Percentiles rank a stretch among this genome's conserved stretches.
Evolutionary conservation across 1,140 invertebrate genomes (phyloP).

Genomic region (Cotesia chilonis): DNA sequence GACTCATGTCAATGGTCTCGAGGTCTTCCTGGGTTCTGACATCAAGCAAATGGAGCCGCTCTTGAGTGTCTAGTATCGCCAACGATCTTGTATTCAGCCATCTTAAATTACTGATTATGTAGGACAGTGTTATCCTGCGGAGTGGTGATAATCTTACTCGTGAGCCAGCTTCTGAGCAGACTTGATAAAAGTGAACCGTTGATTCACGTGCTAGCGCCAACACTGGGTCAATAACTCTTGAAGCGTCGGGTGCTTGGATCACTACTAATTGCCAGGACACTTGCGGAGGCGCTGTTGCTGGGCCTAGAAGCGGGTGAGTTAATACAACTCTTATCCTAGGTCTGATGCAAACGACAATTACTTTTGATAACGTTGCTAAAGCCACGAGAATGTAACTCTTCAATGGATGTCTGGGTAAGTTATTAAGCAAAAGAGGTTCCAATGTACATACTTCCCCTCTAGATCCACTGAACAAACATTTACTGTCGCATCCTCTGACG

Average conservation of each 20-base stretch:
- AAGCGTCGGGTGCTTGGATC: slow-evolving; percentile 79
- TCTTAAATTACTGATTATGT: slow-evolving; percentile 77
- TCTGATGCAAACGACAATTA: slow-evolving; percentile 85
- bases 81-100: slow-evolving; percentile 91
- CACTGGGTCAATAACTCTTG: slow-evolving; percentile 82
- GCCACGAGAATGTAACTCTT: slow-evolving; percentile 84
- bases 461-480: slow-evolving; percentile 92
- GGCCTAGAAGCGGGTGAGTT: slow-evolving; percentile 71
- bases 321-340: slow-evolving; percentile 78
- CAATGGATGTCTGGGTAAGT: slow-evolving; percentile 75
- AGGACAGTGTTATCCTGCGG: slow-evolving; percentile 74
- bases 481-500: slow-evolving; percentile 85
- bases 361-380: slow-evolving; percentile 91
- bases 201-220: slow-evolving; percentile 85
- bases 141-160: slow-evolving; percentile 72
- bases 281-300: slow-evolving; percentile 80
- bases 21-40: slow-evolving; percentile 86
- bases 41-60: slow-evolving; percentile 88
- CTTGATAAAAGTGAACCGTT: slow-evolving; percentile 84
- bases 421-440: slow-evolving; percentile 81
- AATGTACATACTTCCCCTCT: slow-evolving; percentile 93
- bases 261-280: slow-evolving; percentile 92
- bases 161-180: slow-evolving; percentile 60
- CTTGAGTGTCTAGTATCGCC: slow-evolving; percentile 84
- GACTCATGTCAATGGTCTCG: slow-evolving; percentile 83